Base-by-base conservation (phyloP, 2,888 invertebrate species). In the Luperina testacea region DNA sequence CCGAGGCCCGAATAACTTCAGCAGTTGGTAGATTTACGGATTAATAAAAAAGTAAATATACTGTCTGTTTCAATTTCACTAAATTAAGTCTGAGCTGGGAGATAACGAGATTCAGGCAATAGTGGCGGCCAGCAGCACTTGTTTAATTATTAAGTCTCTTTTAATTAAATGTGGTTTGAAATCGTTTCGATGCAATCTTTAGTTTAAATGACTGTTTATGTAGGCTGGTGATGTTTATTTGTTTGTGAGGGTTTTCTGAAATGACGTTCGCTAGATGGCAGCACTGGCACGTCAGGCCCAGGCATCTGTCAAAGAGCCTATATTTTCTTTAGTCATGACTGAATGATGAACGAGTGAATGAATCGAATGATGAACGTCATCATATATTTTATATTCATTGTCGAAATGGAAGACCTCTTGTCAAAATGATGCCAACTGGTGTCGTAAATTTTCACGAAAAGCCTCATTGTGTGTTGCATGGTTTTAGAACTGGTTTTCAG, bases 71-170 rank as follows among this genome's bases (percentile, higher is more conserved):
- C 81, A 86, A 84, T 83, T 80, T 81, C 72, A 82, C 65, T 83
- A 86, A 88, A 90, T 87, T 79, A 86, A 90, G 81, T 73, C 78
- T 81, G 80, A 86, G 81, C 82, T 77, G 65, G 64, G 81, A 86
- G 84, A 82, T 87, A 88, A 88, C 86, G 83, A 85, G 80, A 81
- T 85, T 65, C 78, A 69, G 68, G 61, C 83, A 80, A 80, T 85
- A 88, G 83, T 88, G 76, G 71, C 75, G 78, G 72, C 81, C 69
- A n/a, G 15, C 38, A 77, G 82, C 75, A 74, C 84, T 86, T 77
- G 81, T 81, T 88, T 87, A 84, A 87, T 89, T 85, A 90, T 85
- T 82, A 84, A 81, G 83, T 83, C 82, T 83, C 81, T 83, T 89
- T 87, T 85, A 89, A 90, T 90, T 87, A 87, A 88, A 82, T 77